Evolutionary conservation across 37 sponge, comb jelly and placozoan genomes (phyloP).

Genomic region (Halisarca cf. caerulea): DNA sequence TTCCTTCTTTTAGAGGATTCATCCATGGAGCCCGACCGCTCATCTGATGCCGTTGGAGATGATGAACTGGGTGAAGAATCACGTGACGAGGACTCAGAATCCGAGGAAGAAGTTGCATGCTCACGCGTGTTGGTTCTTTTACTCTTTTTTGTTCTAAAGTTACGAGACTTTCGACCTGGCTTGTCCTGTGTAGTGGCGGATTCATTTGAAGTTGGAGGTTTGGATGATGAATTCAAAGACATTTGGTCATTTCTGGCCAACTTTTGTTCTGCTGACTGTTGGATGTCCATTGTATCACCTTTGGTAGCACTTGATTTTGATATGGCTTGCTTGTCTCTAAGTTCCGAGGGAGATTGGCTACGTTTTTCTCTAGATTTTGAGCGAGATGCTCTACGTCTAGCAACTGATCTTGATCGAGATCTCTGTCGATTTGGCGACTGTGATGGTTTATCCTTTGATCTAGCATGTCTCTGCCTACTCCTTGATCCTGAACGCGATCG

Average conservation of each 20-base stretch:
- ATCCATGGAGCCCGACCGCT: neutral
- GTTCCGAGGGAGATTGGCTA: neutral
- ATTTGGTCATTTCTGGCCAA: no score
- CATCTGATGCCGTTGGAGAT: neutral
- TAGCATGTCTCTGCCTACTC: neutral
- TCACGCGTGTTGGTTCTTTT: neutral
- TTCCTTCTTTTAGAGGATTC: neutral
- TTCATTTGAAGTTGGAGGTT: no score
- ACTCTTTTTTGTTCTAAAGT: neutral
- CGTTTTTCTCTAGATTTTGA: neutral
- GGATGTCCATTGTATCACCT: no score
- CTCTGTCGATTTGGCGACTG: no score
- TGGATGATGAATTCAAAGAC: no score
- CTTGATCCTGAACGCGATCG: neutral
- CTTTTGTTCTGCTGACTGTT: no score
- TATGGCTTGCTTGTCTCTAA: neutral
- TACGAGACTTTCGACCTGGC: neutral
- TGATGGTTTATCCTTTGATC: neutral
- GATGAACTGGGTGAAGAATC: neutral
- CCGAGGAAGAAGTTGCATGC: no score
- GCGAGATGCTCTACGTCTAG: no score
- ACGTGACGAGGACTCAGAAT: no score
- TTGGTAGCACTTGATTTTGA: conserved; percentile 16
- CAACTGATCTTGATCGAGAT: no score
- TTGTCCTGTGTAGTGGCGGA: neutral